Percentiles rank a stretch among this genome's conserved stretches.
Conservation (phyloP, 2,113 vertebrate genomes). For the Ptychochromis oligacanthus region DNA sequence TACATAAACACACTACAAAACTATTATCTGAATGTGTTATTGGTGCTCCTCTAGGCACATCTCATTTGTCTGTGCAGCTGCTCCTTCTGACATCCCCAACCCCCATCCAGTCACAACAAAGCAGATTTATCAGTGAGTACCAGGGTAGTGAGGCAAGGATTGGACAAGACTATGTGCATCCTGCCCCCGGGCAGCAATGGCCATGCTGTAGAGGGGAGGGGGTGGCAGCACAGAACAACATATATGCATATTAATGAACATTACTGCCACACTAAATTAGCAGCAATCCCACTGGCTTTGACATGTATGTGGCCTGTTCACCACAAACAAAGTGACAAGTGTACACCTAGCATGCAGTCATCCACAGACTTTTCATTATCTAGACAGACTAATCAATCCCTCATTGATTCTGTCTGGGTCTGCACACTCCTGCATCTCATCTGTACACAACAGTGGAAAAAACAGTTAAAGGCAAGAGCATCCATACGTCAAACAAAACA, state of each 20-base stretch:
- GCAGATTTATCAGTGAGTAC: constrained; percentile 51
- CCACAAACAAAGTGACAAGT: constrained; percentile 22
- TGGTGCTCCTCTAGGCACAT: background rate
- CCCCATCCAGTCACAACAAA: constrained; percentile 44
- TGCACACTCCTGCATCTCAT: background rate
- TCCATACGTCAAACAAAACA: background rate
- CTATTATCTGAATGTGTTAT: background rate
- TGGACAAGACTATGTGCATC: background rate
- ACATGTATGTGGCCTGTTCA: background rate
- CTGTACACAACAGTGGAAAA: background rate
- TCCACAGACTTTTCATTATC: background rate
- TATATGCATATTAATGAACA: constrained; percentile 57
- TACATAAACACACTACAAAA: no score
- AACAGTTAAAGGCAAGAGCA: no score
- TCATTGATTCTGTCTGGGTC: background rate
- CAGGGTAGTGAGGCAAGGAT: background rate
- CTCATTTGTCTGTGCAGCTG: constrained; percentile 65
- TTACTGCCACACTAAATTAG: constrained; percentile 52
- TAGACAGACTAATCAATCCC: background rate
- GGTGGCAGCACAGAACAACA: background rate
- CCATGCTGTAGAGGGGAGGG: background rate
- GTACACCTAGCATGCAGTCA: background rate
- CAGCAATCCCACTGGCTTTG: background rate
- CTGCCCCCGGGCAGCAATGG: no score
- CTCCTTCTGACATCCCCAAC: constrained; percentile 22